These are phyloP conservation scores for Hypercompe scribonia DNA, from an alignment of 2,888 invertebrate genomes.

Conservation along the genomic window DNA sequence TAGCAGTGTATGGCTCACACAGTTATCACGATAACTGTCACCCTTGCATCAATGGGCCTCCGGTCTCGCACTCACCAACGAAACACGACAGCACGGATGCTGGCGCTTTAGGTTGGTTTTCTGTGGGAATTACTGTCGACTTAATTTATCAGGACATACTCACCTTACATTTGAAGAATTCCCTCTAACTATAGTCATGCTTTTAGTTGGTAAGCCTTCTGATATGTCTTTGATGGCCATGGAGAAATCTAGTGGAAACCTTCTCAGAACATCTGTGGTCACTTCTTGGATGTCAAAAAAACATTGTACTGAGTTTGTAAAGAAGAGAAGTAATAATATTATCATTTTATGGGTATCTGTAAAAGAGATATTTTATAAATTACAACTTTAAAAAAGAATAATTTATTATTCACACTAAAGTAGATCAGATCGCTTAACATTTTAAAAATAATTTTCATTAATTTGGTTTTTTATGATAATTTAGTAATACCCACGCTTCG, in stretches of 20 bases:
- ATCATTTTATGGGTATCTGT: conserved; percentile 1
- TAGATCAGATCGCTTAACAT: no score
- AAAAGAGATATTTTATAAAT: not conserved
- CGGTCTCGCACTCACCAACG: no score
- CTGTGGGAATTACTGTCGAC: no score
- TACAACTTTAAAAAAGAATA: not conserved
- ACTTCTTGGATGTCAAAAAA: conserved; percentile 72
- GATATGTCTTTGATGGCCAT: conserved; percentile 79
- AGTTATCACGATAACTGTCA: no score
- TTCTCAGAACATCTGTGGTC: conserved; percentile 61
- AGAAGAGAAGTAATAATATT: conserved; percentile 40
- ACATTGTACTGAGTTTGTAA: conserved; percentile 42
- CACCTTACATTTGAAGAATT: conserved; percentile 78
- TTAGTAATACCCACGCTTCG: no score
- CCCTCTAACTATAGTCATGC: conserved; percentile 74
- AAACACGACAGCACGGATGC: no score
- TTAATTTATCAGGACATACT: conserved; percentile 5
- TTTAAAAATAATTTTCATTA: no score
- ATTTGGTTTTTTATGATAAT: no score
- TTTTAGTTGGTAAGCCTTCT: conserved; percentile 70
- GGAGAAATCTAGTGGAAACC: conserved; percentile 71
- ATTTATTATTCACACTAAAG: not conserved
- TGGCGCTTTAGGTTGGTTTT: no score
- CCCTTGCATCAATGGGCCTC: no score
- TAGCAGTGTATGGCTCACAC: no score